Evolutionary conservation across 2,888 invertebrate genomes (phyloP), one percentile per base, ranked within the genome.

Genomic region (Epirrita christyi): DNA sequence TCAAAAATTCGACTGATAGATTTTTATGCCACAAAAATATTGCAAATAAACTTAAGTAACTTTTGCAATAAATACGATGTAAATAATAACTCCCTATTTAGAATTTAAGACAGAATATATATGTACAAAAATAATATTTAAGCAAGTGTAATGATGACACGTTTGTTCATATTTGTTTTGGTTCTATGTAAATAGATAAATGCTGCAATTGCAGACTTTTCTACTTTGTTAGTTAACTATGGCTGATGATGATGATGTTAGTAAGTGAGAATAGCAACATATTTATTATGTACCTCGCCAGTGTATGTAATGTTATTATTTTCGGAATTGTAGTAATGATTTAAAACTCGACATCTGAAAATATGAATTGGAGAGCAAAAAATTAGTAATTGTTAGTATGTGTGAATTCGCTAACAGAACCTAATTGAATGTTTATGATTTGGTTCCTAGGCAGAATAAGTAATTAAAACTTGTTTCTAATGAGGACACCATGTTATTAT

Each of bases 381-480:
- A 11, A 36, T 38, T 14, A 21, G 2, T 38, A 38, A 10, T 49
- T 50, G 32, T 14, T 41, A 56, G 15, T 29, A 42, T 54, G 28
- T 55, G 38, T 41, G 9, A 15, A 14, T 38, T 14, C 41, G 32
- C 32, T 8, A 9, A 52, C 29, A 14, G 27, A 41, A 9, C n/a
- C 5, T 10, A 10, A 34, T 5, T 34, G 34, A 11, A 42, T 43
- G 32, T 28, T 37, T 41, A 45, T 32, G 50, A 15, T 61, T 63
- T 59, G 49, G 63, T 64, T 64, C 59, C 51, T 63, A 59, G 48
- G 45, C 46, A 59, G 47, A 55, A 45, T 64, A 48, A 45, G 53
- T 51, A 61, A 67, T 63, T 64, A 63, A 60, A 64, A 59, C 48
- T 61, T 56, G 45, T 61, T 67, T 64, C 38, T 66, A 65, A 64